These are phyloP conservation scores for Mesitornis unicolor DNA, from an alignment of 2,113 vertebrate species.

Conservation along the genomic window DNA sequence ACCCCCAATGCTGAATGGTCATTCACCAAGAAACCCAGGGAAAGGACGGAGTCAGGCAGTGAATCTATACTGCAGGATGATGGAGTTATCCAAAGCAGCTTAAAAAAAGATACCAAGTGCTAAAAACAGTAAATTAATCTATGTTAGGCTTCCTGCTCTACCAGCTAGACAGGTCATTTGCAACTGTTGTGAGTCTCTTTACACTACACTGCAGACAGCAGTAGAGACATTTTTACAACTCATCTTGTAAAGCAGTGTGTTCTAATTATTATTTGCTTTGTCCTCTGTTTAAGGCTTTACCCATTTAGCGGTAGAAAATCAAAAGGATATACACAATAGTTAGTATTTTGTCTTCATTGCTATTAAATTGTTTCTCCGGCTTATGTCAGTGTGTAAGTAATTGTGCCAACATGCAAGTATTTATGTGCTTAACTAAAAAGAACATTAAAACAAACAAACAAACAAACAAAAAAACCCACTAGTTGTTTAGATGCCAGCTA, in stretches of 20 bases:
- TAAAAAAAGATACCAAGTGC: background rate
- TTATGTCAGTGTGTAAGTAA: background rate
- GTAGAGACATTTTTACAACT: background rate
- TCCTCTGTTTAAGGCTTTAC: background rate
- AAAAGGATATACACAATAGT: background rate
- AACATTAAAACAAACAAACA: background rate
- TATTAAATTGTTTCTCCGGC: background rate
- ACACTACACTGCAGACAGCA: background rate
- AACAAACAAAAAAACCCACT: too few species aligned
- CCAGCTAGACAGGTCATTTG: background rate
- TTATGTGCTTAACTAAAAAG: background rate
- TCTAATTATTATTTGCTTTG: constrained; percentile 23
- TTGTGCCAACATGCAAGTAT: background rate
- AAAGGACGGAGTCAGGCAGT: background rate
- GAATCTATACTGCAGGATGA: background rate
- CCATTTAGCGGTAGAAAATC: background rate
- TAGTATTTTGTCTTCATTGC: background rate
- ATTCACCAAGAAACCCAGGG: background rate
- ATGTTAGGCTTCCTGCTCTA: background rate
- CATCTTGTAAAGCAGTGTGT: background rate
- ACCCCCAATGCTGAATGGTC: accelerated
- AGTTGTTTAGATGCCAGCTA: background rate
- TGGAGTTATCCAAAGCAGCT: background rate
- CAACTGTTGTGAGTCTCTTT: background rate
- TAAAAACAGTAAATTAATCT: background rate